phyloP scores from a whole-genome alignment of 2,888 invertebrate genomes.

The Pseudeuparius sepicola region DNA sequence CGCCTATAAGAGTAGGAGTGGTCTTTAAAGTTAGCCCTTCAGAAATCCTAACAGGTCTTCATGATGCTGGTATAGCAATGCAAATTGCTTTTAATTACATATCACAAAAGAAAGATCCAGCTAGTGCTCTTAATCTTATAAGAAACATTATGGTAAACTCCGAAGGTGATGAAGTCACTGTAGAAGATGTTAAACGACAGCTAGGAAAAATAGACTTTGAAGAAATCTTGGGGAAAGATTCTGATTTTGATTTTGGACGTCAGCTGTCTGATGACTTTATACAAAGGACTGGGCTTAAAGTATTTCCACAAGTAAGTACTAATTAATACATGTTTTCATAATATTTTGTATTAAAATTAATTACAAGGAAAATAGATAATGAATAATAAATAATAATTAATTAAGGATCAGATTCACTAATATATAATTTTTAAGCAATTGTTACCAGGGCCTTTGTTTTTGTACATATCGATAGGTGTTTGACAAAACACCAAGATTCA shows the following conservation, averaged over 20 bases:
- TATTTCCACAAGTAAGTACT: constrained; percentile 67
- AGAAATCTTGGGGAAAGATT: constrained; percentile 57
- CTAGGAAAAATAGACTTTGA: constrained; percentile 51
- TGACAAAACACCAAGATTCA: too few species aligned
- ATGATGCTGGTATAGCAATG: constrained; percentile 70
- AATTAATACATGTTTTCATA: too few species aligned
- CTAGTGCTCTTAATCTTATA: constrained; percentile 74
- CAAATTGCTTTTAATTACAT: constrained; percentile 87
- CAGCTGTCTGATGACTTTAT: constrained; percentile 72
- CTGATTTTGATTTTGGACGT: constrained; percentile 84
- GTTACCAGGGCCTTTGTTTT: too few species aligned
- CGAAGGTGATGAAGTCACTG: constrained; percentile 43
- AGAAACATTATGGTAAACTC: constrained; percentile 62
- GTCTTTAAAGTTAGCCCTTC: constrained; percentile 62
- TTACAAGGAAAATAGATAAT: too few species aligned
- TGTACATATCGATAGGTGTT: too few species aligned
- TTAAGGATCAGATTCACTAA: too few species aligned
- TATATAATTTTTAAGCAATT: too few species aligned
- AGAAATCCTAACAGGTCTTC: constrained; percentile 46
- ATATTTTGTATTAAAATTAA: too few species aligned
- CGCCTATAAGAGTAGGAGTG: constrained; percentile 82
- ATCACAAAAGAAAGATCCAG: constrained; percentile 61
- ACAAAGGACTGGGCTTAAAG: constrained; percentile 60
- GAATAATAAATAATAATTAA: too few species aligned
- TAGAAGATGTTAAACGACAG: constrained; percentile 60